These are phyloP conservation scores for Bombus polaris DNA, from an alignment of 1,140 invertebrate genomes.

Conservation along the genomic window DNA sequence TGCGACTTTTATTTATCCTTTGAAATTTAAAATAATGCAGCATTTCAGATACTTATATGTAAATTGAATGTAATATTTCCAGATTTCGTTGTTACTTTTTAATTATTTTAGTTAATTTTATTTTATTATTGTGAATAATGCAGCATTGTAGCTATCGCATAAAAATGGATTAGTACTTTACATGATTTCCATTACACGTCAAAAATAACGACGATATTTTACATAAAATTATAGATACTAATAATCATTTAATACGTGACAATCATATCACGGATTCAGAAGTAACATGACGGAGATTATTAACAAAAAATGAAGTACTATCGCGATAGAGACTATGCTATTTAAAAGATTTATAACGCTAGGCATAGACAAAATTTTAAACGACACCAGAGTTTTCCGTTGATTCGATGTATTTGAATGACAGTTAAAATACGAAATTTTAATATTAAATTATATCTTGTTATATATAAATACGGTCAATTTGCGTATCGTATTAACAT, in stretches of 20 bases:
- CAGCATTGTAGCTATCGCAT: conserved; percentile 4
- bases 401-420: not conserved
- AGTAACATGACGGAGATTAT: not conserved
- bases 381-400: not conserved
- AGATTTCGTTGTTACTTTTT: conserved; percentile 34
- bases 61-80: conserved; percentile 29
- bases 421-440: not conserved
- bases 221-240: conserved; percentile 5
- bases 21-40: conserved; percentile 50
- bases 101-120: conserved; percentile 53
- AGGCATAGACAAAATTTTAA: not conserved
- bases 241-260: conserved; percentile 15
- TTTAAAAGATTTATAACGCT: conserved; percentile 13
- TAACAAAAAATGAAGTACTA: conserved; percentile 14
- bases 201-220: conserved; percentile 17
- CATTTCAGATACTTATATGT: conserved; percentile 12
- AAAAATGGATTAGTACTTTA: conserved; percentile 23
- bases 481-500: conserved; percentile 11
- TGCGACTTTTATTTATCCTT: conserved; percentile 30
- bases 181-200: conserved; percentile 15
- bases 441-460: conserved; percentile 12
- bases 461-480: conserved; percentile 11
- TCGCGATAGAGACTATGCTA: conserved; percentile 11
- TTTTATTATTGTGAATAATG: conserved; percentile 27
- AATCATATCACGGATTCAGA: conserved; percentile 31